phyloP scores from a whole-genome alignment of 2,113 vertebrate species.

The Craseonycteris thonglongyai region DNA sequence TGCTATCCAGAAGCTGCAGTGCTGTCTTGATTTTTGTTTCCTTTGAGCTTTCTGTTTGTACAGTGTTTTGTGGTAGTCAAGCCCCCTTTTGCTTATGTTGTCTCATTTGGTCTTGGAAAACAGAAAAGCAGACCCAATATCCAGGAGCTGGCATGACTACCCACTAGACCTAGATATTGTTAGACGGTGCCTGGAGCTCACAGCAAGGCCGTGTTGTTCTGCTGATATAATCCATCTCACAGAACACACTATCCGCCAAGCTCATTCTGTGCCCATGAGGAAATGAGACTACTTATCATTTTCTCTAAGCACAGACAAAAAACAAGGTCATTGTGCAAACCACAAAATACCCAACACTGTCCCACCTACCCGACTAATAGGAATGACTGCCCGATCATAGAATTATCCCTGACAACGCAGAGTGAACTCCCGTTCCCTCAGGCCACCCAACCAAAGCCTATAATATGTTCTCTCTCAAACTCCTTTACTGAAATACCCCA shows the following conservation, averaged over 20 bases:
- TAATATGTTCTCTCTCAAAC: not conserved
- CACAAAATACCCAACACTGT: not conserved
- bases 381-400: not conserved
- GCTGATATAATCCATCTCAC: not conserved
- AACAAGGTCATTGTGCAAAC: not conserved
- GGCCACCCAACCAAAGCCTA: not conserved
- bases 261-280: accelerated
- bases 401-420: not conserved
- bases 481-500: not conserved
- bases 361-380: not conserved
- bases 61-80: not conserved
- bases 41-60: not conserved
- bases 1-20: not conserved
- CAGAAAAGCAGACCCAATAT: not conserved
- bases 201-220: accelerated
- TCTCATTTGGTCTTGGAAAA: not conserved
- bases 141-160: not conserved
- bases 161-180: too few relatives aligned
- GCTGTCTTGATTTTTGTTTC: not conserved
- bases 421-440: not conserved
- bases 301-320: not conserved
- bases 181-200: not conserved
- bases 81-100: not conserved
- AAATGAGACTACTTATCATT: not conserved
- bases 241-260: not conserved